Conservation (phyloP, 2,113 vertebrate species). For the Noturus placidus region DNA sequence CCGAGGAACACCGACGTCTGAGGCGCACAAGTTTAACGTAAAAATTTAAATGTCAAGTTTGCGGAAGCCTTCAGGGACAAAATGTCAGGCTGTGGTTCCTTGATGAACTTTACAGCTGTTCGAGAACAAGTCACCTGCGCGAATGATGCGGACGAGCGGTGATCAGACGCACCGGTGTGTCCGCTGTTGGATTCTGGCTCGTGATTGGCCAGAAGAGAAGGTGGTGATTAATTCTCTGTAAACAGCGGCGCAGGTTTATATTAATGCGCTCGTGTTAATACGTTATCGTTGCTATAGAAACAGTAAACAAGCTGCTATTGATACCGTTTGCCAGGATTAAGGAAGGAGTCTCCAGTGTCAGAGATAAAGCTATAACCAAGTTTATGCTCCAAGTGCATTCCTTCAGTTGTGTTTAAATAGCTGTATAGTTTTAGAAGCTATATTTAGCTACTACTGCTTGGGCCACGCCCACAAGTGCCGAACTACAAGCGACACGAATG, state of each 20-base stretch:
- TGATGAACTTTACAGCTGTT: conserved; percentile 35
- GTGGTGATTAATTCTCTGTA: background rate
- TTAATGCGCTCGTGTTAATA: background rate
- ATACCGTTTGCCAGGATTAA: background rate
- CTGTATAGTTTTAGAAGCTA: background rate
- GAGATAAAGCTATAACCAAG: too few species aligned
- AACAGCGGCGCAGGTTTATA: background rate
- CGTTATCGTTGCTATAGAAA: background rate
- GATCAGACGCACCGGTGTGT: background rate
- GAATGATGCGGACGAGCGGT: too few species aligned
- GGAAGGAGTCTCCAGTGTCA: background rate
- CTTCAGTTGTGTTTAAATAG: background rate
- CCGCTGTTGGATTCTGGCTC: background rate
- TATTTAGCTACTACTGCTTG: background rate
- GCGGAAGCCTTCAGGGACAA: background rate
- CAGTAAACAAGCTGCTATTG: background rate
- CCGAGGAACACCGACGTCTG: background rate
- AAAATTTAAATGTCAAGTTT: background rate
- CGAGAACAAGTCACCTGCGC: background rate
- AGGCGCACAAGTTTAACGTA: conserved; percentile 5
- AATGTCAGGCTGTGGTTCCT: conserved; percentile 45
- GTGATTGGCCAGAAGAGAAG: background rate
- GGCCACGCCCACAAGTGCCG: background rate
- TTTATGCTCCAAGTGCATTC: too few species aligned
- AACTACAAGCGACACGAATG: background rate